Percentiles rank a stretch among this genome's conserved stretches.
Conservation (phyloP, 2,888 invertebrate genomes). For the Mythimna impura region DNA sequence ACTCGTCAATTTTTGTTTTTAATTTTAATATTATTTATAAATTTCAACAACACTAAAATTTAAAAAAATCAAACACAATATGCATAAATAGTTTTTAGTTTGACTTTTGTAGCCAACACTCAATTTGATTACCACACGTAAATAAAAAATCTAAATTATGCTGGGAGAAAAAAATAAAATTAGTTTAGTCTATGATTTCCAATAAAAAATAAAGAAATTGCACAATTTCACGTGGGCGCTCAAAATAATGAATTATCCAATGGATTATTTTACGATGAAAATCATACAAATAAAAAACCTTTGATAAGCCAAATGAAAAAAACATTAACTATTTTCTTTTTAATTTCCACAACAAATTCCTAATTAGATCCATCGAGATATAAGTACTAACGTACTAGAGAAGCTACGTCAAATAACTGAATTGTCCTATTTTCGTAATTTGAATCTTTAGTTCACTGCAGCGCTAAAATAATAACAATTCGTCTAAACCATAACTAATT, state of each 20-base stretch:
- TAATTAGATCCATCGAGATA: not conserved
- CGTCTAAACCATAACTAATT: too few species aligned
- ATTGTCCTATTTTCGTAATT: too few species aligned
- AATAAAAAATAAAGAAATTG: not conserved
- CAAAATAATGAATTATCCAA: not conserved
- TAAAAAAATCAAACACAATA: constrained; percentile 16
- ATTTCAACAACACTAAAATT: constrained; percentile 23
- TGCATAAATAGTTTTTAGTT: constrained; percentile 59
- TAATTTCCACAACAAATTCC: not conserved
- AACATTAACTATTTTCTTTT: not conserved
- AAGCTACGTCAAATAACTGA: too few species aligned
- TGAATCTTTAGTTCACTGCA: too few species aligned
- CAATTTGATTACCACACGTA: constrained; percentile 53
- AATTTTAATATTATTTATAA: constrained; percentile 35
- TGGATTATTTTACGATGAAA: not conserved
- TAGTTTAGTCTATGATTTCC: constrained; percentile 56
- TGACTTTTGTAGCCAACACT: constrained; percentile 59
- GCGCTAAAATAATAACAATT: too few species aligned
- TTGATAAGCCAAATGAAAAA: not conserved
- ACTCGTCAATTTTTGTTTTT: constrained; percentile 33
- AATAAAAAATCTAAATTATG: constrained; percentile 17
- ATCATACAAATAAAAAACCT: not conserved
- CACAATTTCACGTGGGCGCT: not conserved
- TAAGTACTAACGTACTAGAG: too few species aligned
- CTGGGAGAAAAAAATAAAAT: not conserved